Conservation (phyloP, 2,113 vertebrate genomes). For the Tupaia chinensis region DNA sequence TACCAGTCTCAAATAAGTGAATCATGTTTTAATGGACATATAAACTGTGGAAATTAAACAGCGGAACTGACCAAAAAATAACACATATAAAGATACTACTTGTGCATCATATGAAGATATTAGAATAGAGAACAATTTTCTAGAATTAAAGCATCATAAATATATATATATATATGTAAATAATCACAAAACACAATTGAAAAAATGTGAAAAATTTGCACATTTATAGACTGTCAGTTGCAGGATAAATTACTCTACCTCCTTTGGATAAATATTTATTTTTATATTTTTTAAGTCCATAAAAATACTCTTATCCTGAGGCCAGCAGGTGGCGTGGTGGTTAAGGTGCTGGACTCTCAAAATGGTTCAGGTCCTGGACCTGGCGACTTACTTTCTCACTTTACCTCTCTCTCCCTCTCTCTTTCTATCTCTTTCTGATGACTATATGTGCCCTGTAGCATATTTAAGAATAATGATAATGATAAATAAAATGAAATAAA, state of each 20-base stretch:
- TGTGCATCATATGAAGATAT: not conserved
- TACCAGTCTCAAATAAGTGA: not conserved
- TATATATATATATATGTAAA: not conserved
- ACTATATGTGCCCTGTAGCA: too few species aligned
- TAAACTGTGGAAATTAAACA: constrained; percentile 33
- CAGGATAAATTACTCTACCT: not conserved
- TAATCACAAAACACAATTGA: not conserved
- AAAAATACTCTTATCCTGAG: not conserved
- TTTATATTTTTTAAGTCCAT: not conserved
- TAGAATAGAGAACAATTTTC: constrained; percentile 18
- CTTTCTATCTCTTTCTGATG: too few species aligned
- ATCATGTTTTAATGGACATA: not conserved
- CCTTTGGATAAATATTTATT: not conserved
- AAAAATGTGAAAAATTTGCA: not conserved
- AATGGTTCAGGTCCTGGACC: too few species aligned
- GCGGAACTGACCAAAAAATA: not conserved
- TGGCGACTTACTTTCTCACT: too few species aligned
- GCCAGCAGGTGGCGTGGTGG: too few species aligned
- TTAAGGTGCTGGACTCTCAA: too few species aligned
- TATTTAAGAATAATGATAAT: too few species aligned
- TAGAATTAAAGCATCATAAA: not conserved
- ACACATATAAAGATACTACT: not conserved
- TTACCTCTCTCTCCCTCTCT: too few species aligned
- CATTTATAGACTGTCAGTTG: not conserved
- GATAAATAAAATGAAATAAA: not conserved